These are phyloP conservation scores for Orchesella flavescens DNA, from an alignment of 2,888 invertebrate genomes.

Conservation along the genomic window DNA sequence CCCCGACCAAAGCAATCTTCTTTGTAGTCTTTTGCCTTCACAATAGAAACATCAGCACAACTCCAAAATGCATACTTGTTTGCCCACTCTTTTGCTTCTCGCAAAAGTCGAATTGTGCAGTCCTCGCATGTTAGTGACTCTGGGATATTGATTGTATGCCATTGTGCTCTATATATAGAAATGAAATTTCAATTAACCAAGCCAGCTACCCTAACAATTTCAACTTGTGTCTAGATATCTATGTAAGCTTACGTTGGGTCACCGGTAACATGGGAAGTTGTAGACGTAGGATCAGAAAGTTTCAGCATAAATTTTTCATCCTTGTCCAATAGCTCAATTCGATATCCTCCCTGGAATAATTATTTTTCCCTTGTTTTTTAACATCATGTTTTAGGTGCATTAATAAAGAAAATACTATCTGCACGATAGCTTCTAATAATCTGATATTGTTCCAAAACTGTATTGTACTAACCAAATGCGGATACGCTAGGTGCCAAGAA, in stretches of 20 bases:
- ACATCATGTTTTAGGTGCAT: too few species aligned
- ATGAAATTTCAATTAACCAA: neutral
- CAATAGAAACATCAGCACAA: slow-evolving; percentile 93
- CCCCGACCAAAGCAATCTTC: slow-evolving; percentile 91
- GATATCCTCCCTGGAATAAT: slow-evolving; percentile 92
- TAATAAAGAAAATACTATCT: too few species aligned
- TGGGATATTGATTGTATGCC: slow-evolving; percentile 86
- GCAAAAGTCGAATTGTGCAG: slow-evolving; percentile 90
- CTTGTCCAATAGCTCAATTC: slow-evolving; percentile 88
- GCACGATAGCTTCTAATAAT: too few species aligned
- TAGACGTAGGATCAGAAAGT: slow-evolving; percentile 85
- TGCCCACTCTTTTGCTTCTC: slow-evolving; percentile 86
- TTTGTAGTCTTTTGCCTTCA: slow-evolving; percentile 78
- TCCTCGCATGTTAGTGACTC: slow-evolving; percentile 87
- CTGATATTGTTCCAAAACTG: too few species aligned
- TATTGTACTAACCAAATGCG: slow-evolving; percentile 82
- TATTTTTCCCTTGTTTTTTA: too few species aligned
- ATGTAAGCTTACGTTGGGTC: slow-evolving; percentile 88
- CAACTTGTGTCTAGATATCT: neutral
- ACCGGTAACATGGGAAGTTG: slow-evolving; percentile 85
- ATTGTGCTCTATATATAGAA: slow-evolving; percentile 82
- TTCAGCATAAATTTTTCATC: slow-evolving; percentile 89
- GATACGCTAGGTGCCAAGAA: slow-evolving; percentile 95
- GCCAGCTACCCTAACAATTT: slow-evolving; percentile 62
- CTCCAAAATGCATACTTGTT: slow-evolving; percentile 89